These are phyloP conservation scores for Caranx ignobilis DNA, from an alignment of 2,113 vertebrate species.

Conservation along the genomic window DNA sequence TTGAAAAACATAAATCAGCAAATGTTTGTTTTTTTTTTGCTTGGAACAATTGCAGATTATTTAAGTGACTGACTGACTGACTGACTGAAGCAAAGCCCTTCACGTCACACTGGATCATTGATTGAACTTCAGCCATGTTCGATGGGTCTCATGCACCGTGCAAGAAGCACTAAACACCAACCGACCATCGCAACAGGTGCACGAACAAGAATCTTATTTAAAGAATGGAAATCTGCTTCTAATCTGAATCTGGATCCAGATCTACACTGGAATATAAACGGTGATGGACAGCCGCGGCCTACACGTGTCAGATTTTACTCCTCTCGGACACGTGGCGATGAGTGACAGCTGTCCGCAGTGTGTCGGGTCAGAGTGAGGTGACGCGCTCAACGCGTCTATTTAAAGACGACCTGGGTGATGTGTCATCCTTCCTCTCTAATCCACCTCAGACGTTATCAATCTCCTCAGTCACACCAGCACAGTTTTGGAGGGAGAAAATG, in stretches of 20 bases:
- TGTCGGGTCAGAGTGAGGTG: slow-evolving; percentile 23
- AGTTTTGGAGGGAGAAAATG: slow-evolving; percentile 17
- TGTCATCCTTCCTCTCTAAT: slow-evolving; percentile 36
- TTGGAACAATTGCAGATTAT: too few species aligned
- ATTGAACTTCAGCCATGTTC: too few species aligned
- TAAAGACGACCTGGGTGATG: slow-evolving; percentile 6
- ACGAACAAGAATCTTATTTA: neutral
- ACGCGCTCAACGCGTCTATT: slow-evolving; percentile 27
- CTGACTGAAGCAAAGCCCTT: too few species aligned
- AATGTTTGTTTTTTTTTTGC: too few species aligned
- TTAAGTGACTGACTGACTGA: too few species aligned
- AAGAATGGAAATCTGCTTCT: neutral
- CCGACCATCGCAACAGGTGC: neutral
- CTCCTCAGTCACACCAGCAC: slow-evolving; percentile 47
- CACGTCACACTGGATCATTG: too few species aligned
- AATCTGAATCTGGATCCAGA: neutral
- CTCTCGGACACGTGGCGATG: neutral
- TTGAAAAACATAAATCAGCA: too few species aligned
- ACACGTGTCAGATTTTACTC: neutral
- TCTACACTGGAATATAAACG: neutral
- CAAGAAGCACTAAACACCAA: neutral
- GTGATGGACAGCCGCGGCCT: neutral
- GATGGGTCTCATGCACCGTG: too few species aligned
- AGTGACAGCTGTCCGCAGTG: neutral
- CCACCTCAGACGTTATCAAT: slow-evolving; percentile 61